A percentile compares a stretch with the other conserved stretches of the same genome.
Conservation (phyloP, 2,888 invertebrate genomes). For the Agelastica alni region DNA sequence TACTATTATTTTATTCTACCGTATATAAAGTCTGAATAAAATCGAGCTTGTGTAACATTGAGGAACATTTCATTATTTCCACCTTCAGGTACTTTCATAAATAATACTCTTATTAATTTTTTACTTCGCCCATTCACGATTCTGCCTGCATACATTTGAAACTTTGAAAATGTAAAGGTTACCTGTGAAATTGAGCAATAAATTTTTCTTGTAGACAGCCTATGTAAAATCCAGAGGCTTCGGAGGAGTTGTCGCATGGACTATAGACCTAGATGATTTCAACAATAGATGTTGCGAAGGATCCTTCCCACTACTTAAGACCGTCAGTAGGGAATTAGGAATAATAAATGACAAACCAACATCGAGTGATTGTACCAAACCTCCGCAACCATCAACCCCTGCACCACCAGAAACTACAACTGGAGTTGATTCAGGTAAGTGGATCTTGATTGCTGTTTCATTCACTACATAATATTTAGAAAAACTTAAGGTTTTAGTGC, state of each 20-base stretch:
- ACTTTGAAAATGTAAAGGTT: neutral
- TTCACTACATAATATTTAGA: too few relatives aligned
- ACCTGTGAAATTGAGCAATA: neutral
- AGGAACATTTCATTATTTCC: too few relatives aligned
- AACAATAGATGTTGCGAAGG: slow-evolving; percentile 82
- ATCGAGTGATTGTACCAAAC: slow-evolving; percentile 69
- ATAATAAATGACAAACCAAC: slow-evolving; percentile 60
- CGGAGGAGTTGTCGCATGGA: slow-evolving; percentile 87
- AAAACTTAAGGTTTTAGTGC: too few relatives aligned
- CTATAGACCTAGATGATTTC: slow-evolving; percentile 86
- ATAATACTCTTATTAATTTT: too few relatives aligned
- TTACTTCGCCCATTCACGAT: too few relatives aligned
- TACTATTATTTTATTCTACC: too few relatives aligned
- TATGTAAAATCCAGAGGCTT: slow-evolving; percentile 75
- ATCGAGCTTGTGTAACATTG: too few relatives aligned
- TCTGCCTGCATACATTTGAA: too few relatives aligned
- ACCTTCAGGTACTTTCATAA: too few relatives aligned
- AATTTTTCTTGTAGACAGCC: slow-evolving; percentile 60
- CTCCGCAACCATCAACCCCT: slow-evolving; percentile 75
- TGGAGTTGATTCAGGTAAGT: slow-evolving; percentile 60
- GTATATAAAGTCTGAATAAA: too few relatives aligned
- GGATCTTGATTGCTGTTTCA: too few relatives aligned
- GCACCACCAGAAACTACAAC: slow-evolving; percentile 76
- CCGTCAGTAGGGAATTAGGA: slow-evolving; percentile 78
- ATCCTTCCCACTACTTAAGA: slow-evolving; percentile 75